Conservation (phyloP, 1,140 invertebrate species). For the Pomacea maculata region DNA sequence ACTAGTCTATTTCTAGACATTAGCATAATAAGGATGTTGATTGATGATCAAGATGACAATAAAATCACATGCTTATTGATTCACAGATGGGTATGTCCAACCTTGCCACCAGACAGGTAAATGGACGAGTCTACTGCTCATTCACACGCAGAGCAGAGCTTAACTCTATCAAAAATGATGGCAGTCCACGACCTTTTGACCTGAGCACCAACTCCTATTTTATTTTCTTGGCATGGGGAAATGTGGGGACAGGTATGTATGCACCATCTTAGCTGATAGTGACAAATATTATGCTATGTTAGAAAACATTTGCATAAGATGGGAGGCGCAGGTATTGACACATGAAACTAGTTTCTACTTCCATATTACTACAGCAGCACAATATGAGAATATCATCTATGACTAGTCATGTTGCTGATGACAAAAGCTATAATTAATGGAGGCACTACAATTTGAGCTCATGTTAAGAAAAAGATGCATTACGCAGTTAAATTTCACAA, state of each 20-base stretch:
- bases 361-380: no score
- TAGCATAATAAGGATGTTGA: not conserved
- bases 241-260: constrained; percentile 15
- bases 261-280: no score
- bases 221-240: constrained; percentile 25
- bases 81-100: constrained; percentile 3
- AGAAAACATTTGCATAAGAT: no score
- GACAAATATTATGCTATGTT: no score
- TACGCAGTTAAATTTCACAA: no score
- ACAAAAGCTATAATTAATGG: no score
- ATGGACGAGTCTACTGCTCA: not conserved
- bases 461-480: no score
- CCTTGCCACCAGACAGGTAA: not conserved
- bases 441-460: no score
- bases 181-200: not conserved
- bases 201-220: not conserved
- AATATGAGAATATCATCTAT: no score
- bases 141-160: not conserved
- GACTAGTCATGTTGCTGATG: no score
- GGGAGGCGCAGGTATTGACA: no score
- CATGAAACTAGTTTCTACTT: no score
- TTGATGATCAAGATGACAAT: not conserved
- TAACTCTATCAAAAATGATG: not conserved
- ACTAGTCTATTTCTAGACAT: not conserved
- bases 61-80: not conserved